phyloP scores from a whole-genome alignment of 1,140 invertebrate genomes.

The Magallana angulata region DNA sequence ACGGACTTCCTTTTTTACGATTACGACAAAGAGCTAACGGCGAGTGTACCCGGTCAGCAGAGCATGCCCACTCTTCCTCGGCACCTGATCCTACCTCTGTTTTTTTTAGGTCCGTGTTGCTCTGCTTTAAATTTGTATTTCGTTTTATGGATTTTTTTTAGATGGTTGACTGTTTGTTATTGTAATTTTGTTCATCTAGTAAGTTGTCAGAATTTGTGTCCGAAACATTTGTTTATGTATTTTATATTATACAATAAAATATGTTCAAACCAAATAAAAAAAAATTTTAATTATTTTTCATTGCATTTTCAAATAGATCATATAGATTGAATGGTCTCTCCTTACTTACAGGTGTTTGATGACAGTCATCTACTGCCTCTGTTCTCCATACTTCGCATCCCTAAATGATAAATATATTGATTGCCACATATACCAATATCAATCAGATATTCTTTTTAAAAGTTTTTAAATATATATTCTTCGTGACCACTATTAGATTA shows the following conservation, averaged over 20 bases:
- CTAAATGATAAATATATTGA: not conserved
- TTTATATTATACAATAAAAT: not conserved
- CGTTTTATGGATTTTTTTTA: no score
- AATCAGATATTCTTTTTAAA: not conserved
- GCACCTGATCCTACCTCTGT: no score
- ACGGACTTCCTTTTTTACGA: not conserved
- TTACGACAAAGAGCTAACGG: no score
- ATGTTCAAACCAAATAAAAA: not conserved
- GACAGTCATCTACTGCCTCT: not conserved
- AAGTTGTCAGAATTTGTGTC: no score
- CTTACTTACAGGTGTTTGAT: not conserved
- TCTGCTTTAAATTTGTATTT: no score
- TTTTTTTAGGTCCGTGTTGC: no score
- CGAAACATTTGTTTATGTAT: no score
- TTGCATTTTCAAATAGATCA: not conserved
- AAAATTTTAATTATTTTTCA: not conserved
- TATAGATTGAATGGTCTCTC: no score
- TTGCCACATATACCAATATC: not conserved
- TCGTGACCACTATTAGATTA: not conserved
- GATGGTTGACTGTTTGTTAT: no score
- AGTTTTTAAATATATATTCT: not conserved
- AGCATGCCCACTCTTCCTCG: no score
- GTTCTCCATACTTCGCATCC: conserved; percentile 1
- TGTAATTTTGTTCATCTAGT: no score
- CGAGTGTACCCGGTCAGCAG: no score